Evolutionary conservation across 2,797 vertebrate genomes (phyloP).

Genomic region (Cetoscarus ocellatus): DNA sequence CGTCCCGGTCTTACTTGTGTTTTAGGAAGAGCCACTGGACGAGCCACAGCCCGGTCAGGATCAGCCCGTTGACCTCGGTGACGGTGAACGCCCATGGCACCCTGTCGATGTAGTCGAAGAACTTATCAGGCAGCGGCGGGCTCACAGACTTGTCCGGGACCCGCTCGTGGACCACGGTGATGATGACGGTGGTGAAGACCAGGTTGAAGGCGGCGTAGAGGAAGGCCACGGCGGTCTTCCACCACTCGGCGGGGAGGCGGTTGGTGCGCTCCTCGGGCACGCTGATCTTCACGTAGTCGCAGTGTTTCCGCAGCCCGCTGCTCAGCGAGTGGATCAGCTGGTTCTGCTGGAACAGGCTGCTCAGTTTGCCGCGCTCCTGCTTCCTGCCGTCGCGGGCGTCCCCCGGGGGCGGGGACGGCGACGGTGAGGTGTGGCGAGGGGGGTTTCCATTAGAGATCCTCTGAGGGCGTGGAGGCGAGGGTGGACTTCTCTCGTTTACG

Average conservation of each 20-base stretch:
- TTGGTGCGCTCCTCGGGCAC: constrained; percentile 82
- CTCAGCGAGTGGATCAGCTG: constrained; percentile 81
- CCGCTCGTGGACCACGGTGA: constrained; percentile 95
- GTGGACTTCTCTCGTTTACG: constrained; percentile 20
- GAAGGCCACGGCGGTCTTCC: constrained; percentile 95
- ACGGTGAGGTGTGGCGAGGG: background rate
- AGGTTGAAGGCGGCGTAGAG: constrained; percentile 91
- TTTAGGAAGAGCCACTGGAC: constrained; percentile 94
- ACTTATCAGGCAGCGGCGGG: constrained; percentile 97
- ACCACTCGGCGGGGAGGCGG: constrained; percentile 93
- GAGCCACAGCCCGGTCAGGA: constrained; percentile 90
- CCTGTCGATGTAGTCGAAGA: constrained; percentile 94
- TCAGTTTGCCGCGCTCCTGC: constrained; percentile 64
- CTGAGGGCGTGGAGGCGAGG: background rate
- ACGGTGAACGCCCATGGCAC: constrained; percentile 95
- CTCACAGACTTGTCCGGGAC: constrained; percentile 93
- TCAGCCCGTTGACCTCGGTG: constrained; percentile 94
- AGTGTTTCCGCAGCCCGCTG: constrained; percentile 84
- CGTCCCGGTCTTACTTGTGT: constrained; percentile 89
- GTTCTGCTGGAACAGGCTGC: constrained; percentile 73
- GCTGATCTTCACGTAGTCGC: constrained; percentile 90
- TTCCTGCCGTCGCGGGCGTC: background rate
- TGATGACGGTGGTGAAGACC: constrained; percentile 93
- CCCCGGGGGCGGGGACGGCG: background rate
- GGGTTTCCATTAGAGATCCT: constrained; percentile 52